Evolutionary conservation across 53 echinoderm and acorn worm genomes (phyloP).

Genomic region (Crossaster papposus): DNA sequence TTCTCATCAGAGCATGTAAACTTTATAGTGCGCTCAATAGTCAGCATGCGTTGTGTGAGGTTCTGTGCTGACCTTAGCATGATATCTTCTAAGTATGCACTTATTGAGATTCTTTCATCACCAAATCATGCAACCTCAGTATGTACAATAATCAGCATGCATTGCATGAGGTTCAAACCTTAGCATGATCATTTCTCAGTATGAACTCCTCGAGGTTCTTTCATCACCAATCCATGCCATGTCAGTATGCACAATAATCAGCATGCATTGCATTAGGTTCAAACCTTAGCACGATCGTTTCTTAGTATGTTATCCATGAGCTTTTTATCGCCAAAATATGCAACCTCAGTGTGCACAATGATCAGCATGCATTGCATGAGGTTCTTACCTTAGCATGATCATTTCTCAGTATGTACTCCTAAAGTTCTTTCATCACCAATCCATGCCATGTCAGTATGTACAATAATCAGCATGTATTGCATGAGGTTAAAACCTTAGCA

Average conservation of each 20-base stretch:
- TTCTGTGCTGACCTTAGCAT: neutral
- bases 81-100: too few species aligned
- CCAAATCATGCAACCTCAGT: neutral
- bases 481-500: neutral
- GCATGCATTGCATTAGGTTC: too few species aligned
- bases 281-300: too few species aligned
- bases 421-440: slow-evolving; percentile 58
- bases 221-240: neutral
- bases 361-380: neutral
- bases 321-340: neutral
- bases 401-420: slow-evolving; percentile 70
- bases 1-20: neutral
- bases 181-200: too few species aligned
- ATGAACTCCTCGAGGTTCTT: neutral
- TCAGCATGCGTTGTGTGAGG: too few species aligned
- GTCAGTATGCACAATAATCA: neutral
- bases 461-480: neutral
- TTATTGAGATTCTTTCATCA: neutral
- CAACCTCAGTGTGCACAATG: neutral
- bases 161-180: too few species aligned
- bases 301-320: neutral
- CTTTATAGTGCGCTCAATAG: neutral
- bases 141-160: neutral
- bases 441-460: neutral
- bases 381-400: slow-evolving; percentile 75